A percentile compares a stretch with the other conserved stretches of the same genome.
These are phyloP conservation scores for Spinibarbus caldwelli DNA, from an alignment of 2,797 vertebrate genomes.

Conservation along the genomic window DNA sequence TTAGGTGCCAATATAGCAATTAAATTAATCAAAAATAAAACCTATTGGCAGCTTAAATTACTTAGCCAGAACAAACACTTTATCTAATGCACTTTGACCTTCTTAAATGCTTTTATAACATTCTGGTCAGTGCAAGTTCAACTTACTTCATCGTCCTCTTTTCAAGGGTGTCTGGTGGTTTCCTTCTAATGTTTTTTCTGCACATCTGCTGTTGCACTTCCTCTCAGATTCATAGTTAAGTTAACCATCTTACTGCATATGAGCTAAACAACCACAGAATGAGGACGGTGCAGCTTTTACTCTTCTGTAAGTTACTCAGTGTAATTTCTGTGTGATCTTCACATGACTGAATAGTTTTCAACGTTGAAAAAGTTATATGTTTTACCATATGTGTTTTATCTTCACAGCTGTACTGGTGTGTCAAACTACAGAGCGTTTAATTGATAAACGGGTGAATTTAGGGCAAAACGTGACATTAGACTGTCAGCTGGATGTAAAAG, in stretches of 20 bases:
- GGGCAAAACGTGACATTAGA: neutral
- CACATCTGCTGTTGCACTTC: neutral
- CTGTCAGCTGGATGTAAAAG: fast-evolving
- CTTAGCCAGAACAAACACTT: neutral
- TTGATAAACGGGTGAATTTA: neutral
- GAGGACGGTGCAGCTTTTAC: neutral
- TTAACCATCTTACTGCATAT: neutral
- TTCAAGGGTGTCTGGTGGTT: neutral
- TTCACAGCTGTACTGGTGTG: neutral
- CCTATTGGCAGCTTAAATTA: neutral
- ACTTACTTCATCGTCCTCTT: conserved; percentile 3
- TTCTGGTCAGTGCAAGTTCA: neutral
- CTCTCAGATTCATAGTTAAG: neutral
- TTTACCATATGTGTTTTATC: neutral
- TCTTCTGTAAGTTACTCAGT: neutral
- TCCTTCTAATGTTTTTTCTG: neutral
- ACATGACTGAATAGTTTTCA: neutral
- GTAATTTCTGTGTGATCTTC: neutral
- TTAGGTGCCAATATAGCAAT: neutral
- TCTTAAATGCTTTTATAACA: neutral
- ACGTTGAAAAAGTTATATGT: too few species aligned
- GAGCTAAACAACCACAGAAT: neutral
- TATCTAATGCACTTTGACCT: neutral
- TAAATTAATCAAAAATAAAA: neutral
- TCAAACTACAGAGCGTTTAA: neutral